A percentile compares a stretch with the other conserved stretches of the same genome.
These are phyloP conservation scores for Remorina albescens DNA, from an alignment of 2,797 vertebrate species.

Conservation along the genomic window DNA sequence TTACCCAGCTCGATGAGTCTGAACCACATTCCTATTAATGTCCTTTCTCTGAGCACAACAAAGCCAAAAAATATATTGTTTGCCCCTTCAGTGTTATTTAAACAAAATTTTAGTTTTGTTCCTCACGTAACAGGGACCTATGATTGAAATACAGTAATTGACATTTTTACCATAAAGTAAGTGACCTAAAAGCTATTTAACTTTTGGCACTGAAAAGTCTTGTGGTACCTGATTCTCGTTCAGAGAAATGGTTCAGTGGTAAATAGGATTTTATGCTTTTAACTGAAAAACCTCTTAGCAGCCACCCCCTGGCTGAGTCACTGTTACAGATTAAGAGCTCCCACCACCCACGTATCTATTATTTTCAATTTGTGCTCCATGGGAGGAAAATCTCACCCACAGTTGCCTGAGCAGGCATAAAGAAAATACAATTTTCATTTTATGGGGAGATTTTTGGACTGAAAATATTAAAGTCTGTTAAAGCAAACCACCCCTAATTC, in stretches of 20 bases:
- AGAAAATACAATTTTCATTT: not conserved
- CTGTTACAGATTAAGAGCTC: constrained; percentile 16
- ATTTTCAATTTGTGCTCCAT: constrained; percentile 11
- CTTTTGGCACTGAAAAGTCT: constrained; percentile 46
- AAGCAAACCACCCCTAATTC: not conserved
- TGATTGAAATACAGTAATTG: constrained; percentile 9
- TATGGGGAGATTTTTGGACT: not conserved
- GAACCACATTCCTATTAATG: not conserved
- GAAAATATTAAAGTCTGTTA: not conserved
- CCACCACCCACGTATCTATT: not conserved
- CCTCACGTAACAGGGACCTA: constrained; percentile 5
- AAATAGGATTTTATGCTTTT: not conserved
- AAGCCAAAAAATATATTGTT: not conserved
- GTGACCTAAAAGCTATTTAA: constrained; percentile 17
- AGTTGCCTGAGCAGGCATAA: not conserved
- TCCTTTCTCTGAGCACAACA: not conserved
- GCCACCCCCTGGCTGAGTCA: constrained; percentile 8
- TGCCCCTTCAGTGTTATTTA: not conserved
- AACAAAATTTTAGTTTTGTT: too few relatives aligned
- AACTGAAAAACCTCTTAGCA: constrained; percentile 1
- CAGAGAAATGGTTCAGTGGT: not conserved
- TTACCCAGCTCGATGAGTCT: too few relatives aligned
- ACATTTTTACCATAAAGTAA: constrained; percentile 29
- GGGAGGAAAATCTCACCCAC: not conserved
- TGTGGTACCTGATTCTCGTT: constrained; percentile 5